Evolutionary conservation across 2,888 invertebrate species (phyloP).

Genomic region (Campoletis raptor): DNA sequence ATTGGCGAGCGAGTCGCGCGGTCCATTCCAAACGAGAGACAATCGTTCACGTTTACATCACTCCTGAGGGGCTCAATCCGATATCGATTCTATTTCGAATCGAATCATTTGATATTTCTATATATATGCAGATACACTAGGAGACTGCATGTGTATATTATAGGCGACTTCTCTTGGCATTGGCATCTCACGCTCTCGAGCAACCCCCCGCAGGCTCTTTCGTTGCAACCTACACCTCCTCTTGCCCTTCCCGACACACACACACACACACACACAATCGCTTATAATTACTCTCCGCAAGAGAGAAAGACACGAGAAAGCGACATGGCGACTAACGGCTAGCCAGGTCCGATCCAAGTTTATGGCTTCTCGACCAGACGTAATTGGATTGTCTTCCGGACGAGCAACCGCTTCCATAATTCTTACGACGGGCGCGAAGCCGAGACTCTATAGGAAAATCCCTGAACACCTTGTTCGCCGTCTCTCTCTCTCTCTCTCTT

Average conservation of each 20-base stretch:
- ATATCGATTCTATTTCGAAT: conserved; percentile 67
- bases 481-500: conserved; percentile 9
- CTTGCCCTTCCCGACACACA: conserved; percentile 29
- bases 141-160: conserved; percentile 1
- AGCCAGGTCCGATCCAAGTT: conserved; percentile 73
- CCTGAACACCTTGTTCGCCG: conserved; percentile 19
- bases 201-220: conserved; percentile 36
- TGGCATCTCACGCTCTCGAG: conserved; percentile 32
- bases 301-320: conserved; percentile 36
- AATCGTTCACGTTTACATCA: conserved; percentile 64
- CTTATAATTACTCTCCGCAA: conserved; percentile 64
- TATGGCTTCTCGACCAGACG: conserved; percentile 78
- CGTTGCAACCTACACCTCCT: not conserved
- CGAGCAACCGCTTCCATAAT: conserved; percentile 78
- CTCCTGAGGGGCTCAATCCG: conserved; percentile 52
- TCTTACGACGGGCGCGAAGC: conserved; percentile 69
- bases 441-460: conserved; percentile 41
- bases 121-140: not conserved
- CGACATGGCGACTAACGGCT: conserved; percentile 61
- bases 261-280: too few relatives aligned
- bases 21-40: conserved; percentile 65
- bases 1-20: conserved; percentile 30
- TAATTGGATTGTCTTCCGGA: conserved; percentile 80
- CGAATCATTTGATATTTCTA: conserved; percentile 49
- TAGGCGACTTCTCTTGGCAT: not conserved